Evolutionary conservation across 2,888 invertebrate genomes (phyloP).

Genomic region (Galerucella calmariensis): DNA sequence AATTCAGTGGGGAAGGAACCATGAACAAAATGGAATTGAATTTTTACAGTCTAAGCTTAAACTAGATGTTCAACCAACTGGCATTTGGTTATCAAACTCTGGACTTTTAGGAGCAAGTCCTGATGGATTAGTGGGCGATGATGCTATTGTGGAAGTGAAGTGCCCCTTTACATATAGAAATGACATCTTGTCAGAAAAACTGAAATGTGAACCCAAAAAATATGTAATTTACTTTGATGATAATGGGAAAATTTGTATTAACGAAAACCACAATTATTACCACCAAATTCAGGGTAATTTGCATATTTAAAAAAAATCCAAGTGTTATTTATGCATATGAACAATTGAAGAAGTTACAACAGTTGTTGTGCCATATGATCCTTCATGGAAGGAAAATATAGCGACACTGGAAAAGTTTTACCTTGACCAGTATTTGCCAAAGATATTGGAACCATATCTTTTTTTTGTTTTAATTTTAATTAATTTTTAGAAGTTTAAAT

Average conservation of each 20-base stretch:
- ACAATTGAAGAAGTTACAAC: too few species aligned
- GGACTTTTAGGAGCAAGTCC: conserved; percentile 17
- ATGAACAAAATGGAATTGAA: too few species aligned
- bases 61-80: too few species aligned
- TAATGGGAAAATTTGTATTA: conserved; percentile 9
- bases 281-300: conserved; percentile 36
- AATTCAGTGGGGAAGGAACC: too few species aligned
- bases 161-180: conserved; percentile 23
- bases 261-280: conserved; percentile 32
- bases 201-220: neutral
- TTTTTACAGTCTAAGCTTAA: too few species aligned
- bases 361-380: too few species aligned
- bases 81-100: conserved; percentile 8
- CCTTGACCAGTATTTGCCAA: neutral
- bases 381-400: conserved; percentile 7
- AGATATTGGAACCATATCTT: too few species aligned
- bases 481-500: neutral
- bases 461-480: too few species aligned
- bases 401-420: neutral
- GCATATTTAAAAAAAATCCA: conserved; percentile 19
- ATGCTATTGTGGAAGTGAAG: conserved; percentile 23
- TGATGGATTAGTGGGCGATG: conserved; percentile 19
- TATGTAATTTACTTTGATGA: conserved; percentile 11
- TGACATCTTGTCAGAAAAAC: neutral
- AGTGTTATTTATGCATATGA: too few species aligned